Evolutionary conservation across 1,140 invertebrate species (phyloP), one percentile per base, ranked within the genome.

Genomic region (Trinorchestia longiramus): DNA sequence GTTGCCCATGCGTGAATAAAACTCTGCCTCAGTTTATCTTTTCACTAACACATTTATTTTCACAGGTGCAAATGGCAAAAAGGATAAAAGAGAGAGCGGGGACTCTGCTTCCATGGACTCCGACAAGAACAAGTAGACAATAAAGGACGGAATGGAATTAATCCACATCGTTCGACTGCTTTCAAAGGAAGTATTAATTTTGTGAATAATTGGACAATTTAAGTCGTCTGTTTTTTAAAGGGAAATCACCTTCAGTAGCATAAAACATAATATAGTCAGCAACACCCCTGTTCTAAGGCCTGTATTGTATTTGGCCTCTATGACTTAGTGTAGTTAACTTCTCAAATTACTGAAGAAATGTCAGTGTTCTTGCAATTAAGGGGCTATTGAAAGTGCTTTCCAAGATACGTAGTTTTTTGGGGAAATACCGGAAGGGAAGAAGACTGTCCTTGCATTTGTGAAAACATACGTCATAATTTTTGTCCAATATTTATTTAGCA

Each of bases 1-100:
- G n/a, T n/a, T n/a, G n/a, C n/a, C n/a, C n/a, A n/a, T n/a, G n/a
- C n/a, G n/a, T n/a, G n/a, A n/a, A n/a, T n/a, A n/a, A n/a, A n/a
- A n/a, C n/a, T n/a, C n/a, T n/a, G n/a, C n/a, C n/a, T n/a, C n/a
- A n/a, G n/a, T n/a, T n/a, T n/a, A n/a, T n/a, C n/a, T n/a, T n/a
- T n/a, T n/a, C n/a, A n/a, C n/a, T n/a, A n/a, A n/a, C n/a, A n/a
- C n/a, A 53, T 19, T 19, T 53, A 42, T 94, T 44, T 94, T 94
- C 15, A 42, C 92, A 94, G 92, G 92, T 45, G 92, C 92, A 43
- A 94, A 94, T n/a, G 92, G 92, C 92, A 94, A 94, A 43, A 94
- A 94, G 40, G 92, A 94, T 36, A 94, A 94, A 40, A 42, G 92
- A 94, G 92, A 94, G 41, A 45, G 43, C 43, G 92, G 92, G 17